Percentiles rank a stretch among this genome's conserved stretches.
Evolutionary conservation across 2,797 vertebrate genomes (phyloP).

Genomic region (Enteromius thamalakanensis): DNA sequence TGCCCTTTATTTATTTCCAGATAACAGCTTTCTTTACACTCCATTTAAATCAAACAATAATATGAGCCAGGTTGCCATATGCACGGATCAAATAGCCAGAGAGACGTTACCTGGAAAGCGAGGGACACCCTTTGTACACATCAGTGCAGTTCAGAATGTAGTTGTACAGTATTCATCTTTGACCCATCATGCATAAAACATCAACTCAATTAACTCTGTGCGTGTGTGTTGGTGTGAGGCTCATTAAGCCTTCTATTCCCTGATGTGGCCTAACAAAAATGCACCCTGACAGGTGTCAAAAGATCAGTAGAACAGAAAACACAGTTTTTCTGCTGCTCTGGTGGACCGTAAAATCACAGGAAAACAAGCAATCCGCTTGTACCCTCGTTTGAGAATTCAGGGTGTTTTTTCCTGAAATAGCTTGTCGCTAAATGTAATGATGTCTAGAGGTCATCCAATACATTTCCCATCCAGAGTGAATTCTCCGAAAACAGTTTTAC

Average conservation of each 20-base stretch:
- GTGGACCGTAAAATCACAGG: conserved; percentile 49
- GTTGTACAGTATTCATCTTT: conserved; percentile 43
- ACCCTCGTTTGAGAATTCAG: conserved; percentile 41
- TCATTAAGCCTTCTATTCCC: conserved; percentile 52
- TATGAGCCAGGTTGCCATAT: conserved; percentile 14
- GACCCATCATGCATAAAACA: conserved; percentile 55
- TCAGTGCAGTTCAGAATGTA: conserved; percentile 42
- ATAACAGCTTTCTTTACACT: conserved; percentile 19
- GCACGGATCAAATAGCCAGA: conserved; percentile 1
- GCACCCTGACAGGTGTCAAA: conserved; percentile 53
- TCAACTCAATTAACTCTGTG: conserved; percentile 42
- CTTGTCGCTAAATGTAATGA: conserved; percentile 30
- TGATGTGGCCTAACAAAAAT: conserved; percentile 34
- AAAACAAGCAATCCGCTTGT: conserved; percentile 54
- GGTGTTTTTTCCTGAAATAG: conserved; percentile 45
- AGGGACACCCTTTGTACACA: conserved; percentile 34
- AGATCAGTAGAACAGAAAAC: conserved; percentile 47
- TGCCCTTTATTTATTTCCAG: conserved; percentile 18
- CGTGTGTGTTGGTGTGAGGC: conserved; percentile 21
- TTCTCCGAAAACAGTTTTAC: conserved; percentile 33
- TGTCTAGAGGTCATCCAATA: conserved; percentile 37
- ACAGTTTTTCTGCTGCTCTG: conserved; percentile 49
- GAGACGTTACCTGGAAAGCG: conserved; percentile 2
- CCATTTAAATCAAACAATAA: conserved; percentile 13
- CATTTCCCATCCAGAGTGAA: conserved; percentile 50